phyloP scores from a whole-genome alignment of 2,113 vertebrate genomes.

The Bufo gargarizans region DNA sequence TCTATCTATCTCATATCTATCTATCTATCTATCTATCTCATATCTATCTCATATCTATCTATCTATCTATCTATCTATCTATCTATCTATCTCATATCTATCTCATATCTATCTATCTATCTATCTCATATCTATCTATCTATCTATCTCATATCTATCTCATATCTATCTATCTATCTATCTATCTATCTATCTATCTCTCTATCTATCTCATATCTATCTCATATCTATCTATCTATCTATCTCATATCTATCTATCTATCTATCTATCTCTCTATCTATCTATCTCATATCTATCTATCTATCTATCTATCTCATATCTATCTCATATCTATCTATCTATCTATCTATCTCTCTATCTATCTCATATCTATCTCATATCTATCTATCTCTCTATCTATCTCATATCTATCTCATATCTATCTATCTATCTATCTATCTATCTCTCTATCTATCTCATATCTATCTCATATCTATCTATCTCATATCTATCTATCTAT shows the following conservation, averaged over 20 bases:
- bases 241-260: no score
- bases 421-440: neutral
- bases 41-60: no score
- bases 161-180: no score
- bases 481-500: neutral
- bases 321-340: neutral
- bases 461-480: conserved; percentile 2
- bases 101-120: no score
- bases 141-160: no score
- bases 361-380: neutral
- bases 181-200: no score
- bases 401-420: no score
- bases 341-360: neutral
- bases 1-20: neutral
- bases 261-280: neutral
- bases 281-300: neutral
- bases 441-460: neutral
- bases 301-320: neutral
- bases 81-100: no score
- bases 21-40: neutral
- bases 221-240: no score
- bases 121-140: no score
- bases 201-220: no score
- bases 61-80: no score
- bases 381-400: neutral